Evolutionary conservation across 1,140 invertebrate species (phyloP).

Genomic region (Ceratosolen fusciceps): DNA sequence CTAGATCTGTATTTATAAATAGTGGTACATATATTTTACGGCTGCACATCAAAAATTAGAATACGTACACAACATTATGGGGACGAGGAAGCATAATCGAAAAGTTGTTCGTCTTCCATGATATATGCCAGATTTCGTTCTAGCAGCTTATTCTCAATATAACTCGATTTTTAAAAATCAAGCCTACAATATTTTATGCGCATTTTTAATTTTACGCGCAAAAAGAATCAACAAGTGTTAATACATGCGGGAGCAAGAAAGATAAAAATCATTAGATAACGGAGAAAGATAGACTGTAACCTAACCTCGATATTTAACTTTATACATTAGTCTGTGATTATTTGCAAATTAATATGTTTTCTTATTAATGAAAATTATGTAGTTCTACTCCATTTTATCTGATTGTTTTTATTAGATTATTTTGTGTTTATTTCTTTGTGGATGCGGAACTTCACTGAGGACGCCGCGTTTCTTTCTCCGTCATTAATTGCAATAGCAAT

Average conservation of each 20-base stretch:
- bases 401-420: background rate
- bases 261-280: background rate
- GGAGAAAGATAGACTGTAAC: slow-evolving; percentile 18
- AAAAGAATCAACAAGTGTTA: slow-evolving; percentile 62
- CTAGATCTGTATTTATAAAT: background rate
- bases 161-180: too few species aligned
- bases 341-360: background rate
- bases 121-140: background rate
- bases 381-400: background rate
- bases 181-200: background rate
- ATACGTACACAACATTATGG: background rate
- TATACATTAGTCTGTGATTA: background rate
- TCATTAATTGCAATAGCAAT: background rate
- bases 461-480: background rate
- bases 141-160: too few species aligned
- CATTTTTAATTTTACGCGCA: background rate
- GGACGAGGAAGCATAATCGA: background rate
- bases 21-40: background rate
- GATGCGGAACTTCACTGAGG: background rate
- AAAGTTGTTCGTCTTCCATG: background rate
- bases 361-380: background rate
- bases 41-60: background rate
- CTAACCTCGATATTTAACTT: slow-evolving; percentile 35
- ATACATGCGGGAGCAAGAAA: background rate
- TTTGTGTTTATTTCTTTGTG: background rate